These are phyloP conservation scores for Polyergus mexicanus DNA, from an alignment of 1,140 invertebrate genomes.

Conservation along the genomic window DNA sequence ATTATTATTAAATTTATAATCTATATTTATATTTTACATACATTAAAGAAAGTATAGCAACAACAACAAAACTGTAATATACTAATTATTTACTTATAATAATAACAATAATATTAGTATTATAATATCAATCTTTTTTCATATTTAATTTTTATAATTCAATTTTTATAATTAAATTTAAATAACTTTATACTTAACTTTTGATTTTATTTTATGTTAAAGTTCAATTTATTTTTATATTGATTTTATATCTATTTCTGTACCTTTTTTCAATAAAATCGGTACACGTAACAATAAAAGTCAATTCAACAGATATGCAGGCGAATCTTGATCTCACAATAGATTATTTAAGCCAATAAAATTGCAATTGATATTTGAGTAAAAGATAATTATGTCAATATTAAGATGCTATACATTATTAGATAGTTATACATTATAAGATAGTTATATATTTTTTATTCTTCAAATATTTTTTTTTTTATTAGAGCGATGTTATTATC, in stretches of 20 bases:
- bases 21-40: background rate
- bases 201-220: background rate
- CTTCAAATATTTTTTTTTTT: conserved; percentile 3
- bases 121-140: background rate
- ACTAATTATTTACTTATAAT: background rate
- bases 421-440: too few species aligned
- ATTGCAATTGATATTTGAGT: conserved; percentile 2
- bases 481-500: background rate
- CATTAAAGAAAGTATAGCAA: background rate
- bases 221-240: background rate
- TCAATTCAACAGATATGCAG: background rate
- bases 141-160: background rate
- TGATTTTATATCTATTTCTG: background rate
- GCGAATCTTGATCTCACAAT: background rate
- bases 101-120: background rate
- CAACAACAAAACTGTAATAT: background rate
- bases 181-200: background rate
- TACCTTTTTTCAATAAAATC: background rate
- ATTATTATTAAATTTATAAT: background rate
- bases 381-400: conserved; percentile 1
- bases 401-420: background rate
- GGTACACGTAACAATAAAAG: background rate
- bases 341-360: conserved; percentile 9
- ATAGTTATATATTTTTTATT: too few species aligned
- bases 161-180: background rate